Evolutionary conservation across 2,888 invertebrate genomes (phyloP).

Genomic region (Acholoe squamosa): DNA sequence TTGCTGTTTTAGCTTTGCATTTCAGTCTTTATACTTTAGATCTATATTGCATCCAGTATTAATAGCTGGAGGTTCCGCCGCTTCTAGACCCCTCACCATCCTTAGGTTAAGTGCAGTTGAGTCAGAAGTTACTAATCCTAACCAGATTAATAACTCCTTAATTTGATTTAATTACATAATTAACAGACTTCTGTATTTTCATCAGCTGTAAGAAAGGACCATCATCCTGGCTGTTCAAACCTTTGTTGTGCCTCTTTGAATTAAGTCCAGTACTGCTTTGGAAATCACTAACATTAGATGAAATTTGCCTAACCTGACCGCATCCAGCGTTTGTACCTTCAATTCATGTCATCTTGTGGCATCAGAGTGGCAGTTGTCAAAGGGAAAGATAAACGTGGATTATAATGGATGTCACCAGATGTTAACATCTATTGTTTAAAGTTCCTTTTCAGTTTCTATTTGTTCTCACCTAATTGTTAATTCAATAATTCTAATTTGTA

Average conservation of each 20-base stretch:
- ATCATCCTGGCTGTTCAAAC: constrained; percentile 17
- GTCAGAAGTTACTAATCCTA: background rate
- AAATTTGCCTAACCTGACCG: constrained; percentile 17
- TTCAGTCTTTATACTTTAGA: constrained; percentile 48
- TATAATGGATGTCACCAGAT: background rate
- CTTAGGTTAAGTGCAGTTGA: constrained; percentile 26
- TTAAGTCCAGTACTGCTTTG: background rate
- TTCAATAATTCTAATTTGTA: background rate
- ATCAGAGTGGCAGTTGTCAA: background rate
- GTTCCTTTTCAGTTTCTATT: background rate
- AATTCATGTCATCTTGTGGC: background rate
- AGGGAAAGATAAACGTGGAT: background rate
- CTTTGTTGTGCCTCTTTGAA: constrained; percentile 27
- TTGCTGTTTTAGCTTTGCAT: constrained; percentile 28
- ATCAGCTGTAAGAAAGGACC: background rate
- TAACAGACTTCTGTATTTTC: background rate
- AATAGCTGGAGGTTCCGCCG: constrained; percentile 24
- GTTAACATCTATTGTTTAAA: background rate
- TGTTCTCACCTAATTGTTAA: background rate
- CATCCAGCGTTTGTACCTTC: constrained; percentile 36
- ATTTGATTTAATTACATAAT: too few species aligned
- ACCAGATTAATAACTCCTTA: too few species aligned
- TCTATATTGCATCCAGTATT: constrained; percentile 30
- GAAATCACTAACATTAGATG: background rate
- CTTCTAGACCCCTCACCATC: constrained; percentile 8